Evolutionary conservation across 2,113 vertebrate genomes (phyloP), one percentile per base, ranked within the genome.

Genomic region (Chamaetylas fuelleborni): DNA sequence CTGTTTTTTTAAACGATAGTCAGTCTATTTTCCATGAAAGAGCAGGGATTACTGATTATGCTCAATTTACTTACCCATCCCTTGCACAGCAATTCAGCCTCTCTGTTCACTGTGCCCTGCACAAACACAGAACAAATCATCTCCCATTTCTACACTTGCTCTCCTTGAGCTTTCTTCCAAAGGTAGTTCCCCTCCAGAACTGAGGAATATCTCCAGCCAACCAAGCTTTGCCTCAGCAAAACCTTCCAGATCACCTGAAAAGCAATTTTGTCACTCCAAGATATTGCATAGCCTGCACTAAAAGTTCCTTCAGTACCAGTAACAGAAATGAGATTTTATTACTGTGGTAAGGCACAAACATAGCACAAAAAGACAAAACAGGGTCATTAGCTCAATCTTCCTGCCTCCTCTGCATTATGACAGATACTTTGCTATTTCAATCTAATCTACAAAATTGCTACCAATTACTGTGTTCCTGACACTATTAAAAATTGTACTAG

Each of bases 61-160:
- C 8, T 50, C 10, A 1, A 0, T 76, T 51, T 34, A 50, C 24
- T 54, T 16, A 24, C 40, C 34, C n/a, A 34, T 25, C 8, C 5
- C 40, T 24, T 7, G 14, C 50, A 34, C 0, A 0, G 34, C 48
- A 47, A 25, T 45, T 50, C 64, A 84, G 50, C n/a, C 43, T 50
- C 53, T 54, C 36, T 0, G 0, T 36, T 51, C 15, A 8, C 36
- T 53, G 29, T 45, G 64, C 62, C n/a, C 64, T 40, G 50, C 19
- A 73, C 51, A 80, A 72, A 72, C 1, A 12, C 54, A 61, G 69
- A n/a, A 40, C 25, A 8, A 91, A 61, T n/a, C 8, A 22, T 33
- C n/a, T 64, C 2, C 1, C 0, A 0, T 31, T 64, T 61, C 69
- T 38, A 22, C 14, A 34, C 8, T 58, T 71, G n/a, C 0, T 16